Base-by-base conservation (phyloP, 2,888 invertebrate genomes). In the Caenorhabditis imperialis region DNA sequence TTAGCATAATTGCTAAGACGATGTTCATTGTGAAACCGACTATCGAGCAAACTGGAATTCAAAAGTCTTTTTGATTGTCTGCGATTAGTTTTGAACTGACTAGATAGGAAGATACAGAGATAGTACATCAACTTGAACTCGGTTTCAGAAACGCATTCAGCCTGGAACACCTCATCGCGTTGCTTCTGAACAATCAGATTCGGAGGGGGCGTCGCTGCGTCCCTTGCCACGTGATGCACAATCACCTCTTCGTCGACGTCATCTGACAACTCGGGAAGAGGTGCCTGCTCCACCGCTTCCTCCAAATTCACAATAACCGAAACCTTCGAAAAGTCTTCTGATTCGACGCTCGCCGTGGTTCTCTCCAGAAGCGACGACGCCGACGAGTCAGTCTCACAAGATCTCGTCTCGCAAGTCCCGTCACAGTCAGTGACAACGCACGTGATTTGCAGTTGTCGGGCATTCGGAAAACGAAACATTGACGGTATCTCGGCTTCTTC, bases 11-110 rank as follows among this genome's bases (percentile, higher is more conserved):
- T 6, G 74, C 65, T 20, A 79, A 38, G 5, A 74, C 54, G 18
- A 79, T 73, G 57, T 79, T 79, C 67, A 79, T 63, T n/a, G 79
- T 70, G 57, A 79, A 74, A 12, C 77, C 77, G 25, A 77, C 14
- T 1, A 77, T 75, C 4, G 79, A 71, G 25, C 75, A 79, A 16
- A 75, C 75, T 76, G 67, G 37, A 78, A 48, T 38, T 1, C n/a
- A 40, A 20, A 51, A 23, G 1, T 2, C 5, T 22, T 14, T 4
- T 3, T 18, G 7, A 37, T 12, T 53, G 16, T 12, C 6, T 37
- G 16, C 25, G 3, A 25, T 53, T 8, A 37, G 14, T 27, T 27
- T 10, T 18, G 20, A 16, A 38, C 47, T 60, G 16, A 78, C 78
- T 50, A 2, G 79, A 71, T 18, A 79, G 44, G 27, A 77, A 57